Conservation (phyloP, 2,888 invertebrate genomes). For the Hecatera dysodea region DNA sequence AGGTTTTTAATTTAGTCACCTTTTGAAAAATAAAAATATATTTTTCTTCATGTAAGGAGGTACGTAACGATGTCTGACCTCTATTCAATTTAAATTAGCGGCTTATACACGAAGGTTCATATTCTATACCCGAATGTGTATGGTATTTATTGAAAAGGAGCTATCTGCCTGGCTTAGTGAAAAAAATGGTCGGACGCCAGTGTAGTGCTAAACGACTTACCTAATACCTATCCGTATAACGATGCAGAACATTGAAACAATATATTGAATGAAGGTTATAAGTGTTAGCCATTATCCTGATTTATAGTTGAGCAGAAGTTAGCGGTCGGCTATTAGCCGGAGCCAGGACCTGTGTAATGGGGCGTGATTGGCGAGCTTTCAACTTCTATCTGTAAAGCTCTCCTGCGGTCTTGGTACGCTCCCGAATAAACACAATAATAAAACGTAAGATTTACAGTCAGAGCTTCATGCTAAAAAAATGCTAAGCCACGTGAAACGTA, state of each 20-base stretch:
- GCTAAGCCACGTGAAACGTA: slow-evolving; percentile 58
- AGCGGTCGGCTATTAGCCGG: slow-evolving; percentile 71
- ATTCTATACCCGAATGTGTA: background rate
- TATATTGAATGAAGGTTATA: slow-evolving; percentile 67
- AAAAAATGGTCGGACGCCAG: slow-evolving; percentile 16
- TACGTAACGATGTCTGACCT: background rate
- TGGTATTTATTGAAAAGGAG: background rate
- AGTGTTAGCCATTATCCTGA: slow-evolving; percentile 69
- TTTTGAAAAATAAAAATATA: slow-evolving; percentile 12
- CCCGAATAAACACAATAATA: slow-evolving; percentile 59
- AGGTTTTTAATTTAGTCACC: slow-evolving; percentile 11
- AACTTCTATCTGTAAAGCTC: slow-evolving; percentile 67
- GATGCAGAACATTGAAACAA: slow-evolving; percentile 46
- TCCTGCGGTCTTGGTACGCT: slow-evolving; percentile 20
- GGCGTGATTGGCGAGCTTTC: slow-evolving; percentile 69
- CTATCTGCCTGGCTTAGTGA: background rate
- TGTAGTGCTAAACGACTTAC: slow-evolving; percentile 41
- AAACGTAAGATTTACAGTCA: slow-evolving; percentile 50
- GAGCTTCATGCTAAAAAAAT: slow-evolving; percentile 54
- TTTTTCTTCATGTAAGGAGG: background rate
- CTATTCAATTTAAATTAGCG: background rate
- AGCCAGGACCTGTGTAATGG: slow-evolving; percentile 74
- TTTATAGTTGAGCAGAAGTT: slow-evolving; percentile 73
- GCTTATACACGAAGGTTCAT: background rate
- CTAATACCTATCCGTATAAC: slow-evolving; percentile 29